Base-by-base conservation (phyloP, 1,140 invertebrate genomes). In the Bombus terrestris region DNA sequence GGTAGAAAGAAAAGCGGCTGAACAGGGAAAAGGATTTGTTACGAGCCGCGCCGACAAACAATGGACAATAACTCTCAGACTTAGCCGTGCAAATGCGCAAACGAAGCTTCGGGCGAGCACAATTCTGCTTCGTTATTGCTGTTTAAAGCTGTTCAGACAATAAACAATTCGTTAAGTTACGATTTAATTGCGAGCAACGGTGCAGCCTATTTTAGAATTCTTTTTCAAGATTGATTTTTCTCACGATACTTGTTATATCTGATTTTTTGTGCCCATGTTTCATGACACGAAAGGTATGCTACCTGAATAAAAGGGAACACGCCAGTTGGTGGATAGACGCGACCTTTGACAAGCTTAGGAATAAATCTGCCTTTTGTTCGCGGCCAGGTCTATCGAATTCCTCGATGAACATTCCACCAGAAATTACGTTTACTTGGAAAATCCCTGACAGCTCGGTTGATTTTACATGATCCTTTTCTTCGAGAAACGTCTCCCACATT, bases 301-400 rank as follows among this genome's bases (percentile, higher is more conserved):
- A 68, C 81, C 81, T 75, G 81, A 47, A 62, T 25, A n/a, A n/a
- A 22, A 43, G 15, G 15, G 43, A 37, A 0, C 22, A 25, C 28
- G 28, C 10, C 72, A 83, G 71, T 47, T 75, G 59, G 25, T 28
- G 32, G 25, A n/a, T 25, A 47, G 22, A 43, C 35, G n/a, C 69
- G 69, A 75, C 47, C 39, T 74, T 80, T 18, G 72, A 69, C 74
- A 43, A 74, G 22, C 53, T 37, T 59, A n/a, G 41, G 32, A 66
- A 64, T 69, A 82, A 35, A 76, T 57, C 69, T n/a, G 37, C 12
- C 77, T 83, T 83, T 87, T 73, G 62, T 88, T 78, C 47, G 41
- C 62, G 64, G 47, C 2, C 37, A 47, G 37, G 53, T 83, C 76
- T 86, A 32, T 43, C 32, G 35, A 86, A 78, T 83, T 57, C 41